These are phyloP conservation scores for Andrena chrysosceles DNA, from an alignment of 2,888 invertebrate species.

Conservation along the genomic window DNA sequence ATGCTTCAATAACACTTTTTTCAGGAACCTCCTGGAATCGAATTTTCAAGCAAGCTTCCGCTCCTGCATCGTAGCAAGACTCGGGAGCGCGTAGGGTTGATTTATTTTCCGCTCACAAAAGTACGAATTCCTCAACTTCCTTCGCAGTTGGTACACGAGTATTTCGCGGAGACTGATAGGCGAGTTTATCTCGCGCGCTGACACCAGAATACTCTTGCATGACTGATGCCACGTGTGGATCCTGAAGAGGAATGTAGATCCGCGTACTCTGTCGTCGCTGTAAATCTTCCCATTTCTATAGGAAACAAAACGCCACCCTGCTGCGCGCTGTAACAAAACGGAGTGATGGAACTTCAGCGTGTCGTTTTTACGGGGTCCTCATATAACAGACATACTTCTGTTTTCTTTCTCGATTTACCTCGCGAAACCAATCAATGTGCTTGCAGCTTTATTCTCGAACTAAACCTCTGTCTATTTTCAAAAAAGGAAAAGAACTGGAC, in stretches of 20 bases:
- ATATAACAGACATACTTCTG: background rate
- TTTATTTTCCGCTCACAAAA: constrained; percentile 46
- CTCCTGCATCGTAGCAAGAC: background rate
- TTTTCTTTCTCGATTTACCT: background rate
- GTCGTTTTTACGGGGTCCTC: background rate
- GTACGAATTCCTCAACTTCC: constrained; percentile 47
- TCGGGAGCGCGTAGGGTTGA: constrained; percentile 12
- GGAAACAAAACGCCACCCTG: constrained; percentile 9
- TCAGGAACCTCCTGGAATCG: background rate
- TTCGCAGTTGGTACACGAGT: constrained; percentile 44
- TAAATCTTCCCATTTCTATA: constrained; percentile 43
- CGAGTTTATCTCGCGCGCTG: constrained; percentile 57
- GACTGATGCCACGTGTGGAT: constrained; percentile 50
- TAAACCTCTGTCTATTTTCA: no score
- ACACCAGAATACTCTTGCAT: constrained; percentile 47
- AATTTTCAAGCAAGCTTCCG: constrained; percentile 16
- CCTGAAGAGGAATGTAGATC: constrained; percentile 50
- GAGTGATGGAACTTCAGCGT: constrained; percentile 4
- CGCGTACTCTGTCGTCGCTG: constrained; percentile 16
- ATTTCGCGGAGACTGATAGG: constrained; percentile 50
- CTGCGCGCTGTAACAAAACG: constrained; percentile 6
- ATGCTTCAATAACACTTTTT: background rate
- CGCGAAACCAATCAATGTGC: background rate
- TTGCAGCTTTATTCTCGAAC: background rate
- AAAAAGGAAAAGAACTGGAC: no score